Evolutionary conservation across 2,888 invertebrate species (phyloP), one percentile per base, ranked within the genome.

Genomic region (Malacosoma neustria): DNA sequence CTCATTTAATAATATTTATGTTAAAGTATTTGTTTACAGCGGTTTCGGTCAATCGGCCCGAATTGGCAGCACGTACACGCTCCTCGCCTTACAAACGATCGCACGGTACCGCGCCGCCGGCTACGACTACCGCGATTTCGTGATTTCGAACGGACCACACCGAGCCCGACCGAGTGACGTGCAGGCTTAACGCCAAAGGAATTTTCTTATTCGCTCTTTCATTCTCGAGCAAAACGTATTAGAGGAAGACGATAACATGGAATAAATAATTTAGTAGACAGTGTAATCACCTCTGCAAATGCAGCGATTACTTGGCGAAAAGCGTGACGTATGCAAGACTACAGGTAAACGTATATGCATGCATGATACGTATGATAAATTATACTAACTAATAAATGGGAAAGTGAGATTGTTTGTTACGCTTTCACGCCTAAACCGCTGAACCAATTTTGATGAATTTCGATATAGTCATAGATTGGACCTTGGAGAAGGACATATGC

Each of bases 21-120:
- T 67, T 57, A 68, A 58, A 52, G 45, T 57, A 63, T 71, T 76
- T 77, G 80, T 80, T 80, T 81, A 73, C 72, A 67, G 57, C 55
- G 54, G 52, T 49, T 56, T 49, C 51, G 51, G 42, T 37, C 22
- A 22, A 22, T 22, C 22, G 9, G 22, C 22, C 9, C 22, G 22
- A 22, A 41, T 46, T 49, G 51, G 46, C 42, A 40, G 45, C 46
- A 46, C 46, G 49, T 43, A 40, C 43, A 38, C 15, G 43, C 22
- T 3, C 5, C 22, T 40, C 41, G 46, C 43, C 43, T 41, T 46
- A 44, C 39, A 41, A 39, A 46, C 54, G 57, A 48, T 48, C 51
- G 53, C 52, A 52, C 50, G 44, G 46, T 47, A 46, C 37, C 44
- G 55, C 54, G 51, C 55, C 53, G 54, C 61, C 66, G 64, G 65